These are phyloP conservation scores for Leptinotarsa juncta DNA, from an alignment of 2,888 invertebrate genomes.

Conservation along the genomic window DNA sequence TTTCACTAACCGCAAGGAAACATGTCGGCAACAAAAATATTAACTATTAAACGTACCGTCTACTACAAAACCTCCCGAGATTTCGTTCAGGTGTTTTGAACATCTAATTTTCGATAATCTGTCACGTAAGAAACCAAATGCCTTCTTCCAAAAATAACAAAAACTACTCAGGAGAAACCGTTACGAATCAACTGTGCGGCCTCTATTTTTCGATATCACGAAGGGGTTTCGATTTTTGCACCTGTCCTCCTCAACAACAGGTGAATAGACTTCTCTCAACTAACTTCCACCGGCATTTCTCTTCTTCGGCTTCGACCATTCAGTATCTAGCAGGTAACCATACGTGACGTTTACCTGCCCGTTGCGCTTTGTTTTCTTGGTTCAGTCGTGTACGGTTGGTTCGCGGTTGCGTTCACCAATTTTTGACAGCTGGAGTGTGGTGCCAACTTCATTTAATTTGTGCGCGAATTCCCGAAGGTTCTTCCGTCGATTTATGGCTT, in stretches of 20 bases:
- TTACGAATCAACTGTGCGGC: slow-evolving; percentile 12
- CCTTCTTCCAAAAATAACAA: neutral
- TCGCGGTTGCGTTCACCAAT: slow-evolving; percentile 26
- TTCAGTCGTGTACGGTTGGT: slow-evolving; percentile 8
- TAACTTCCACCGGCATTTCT: slow-evolving; percentile 25
- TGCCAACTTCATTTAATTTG: slow-evolving; percentile 24
- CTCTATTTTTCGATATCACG: slow-evolving; percentile 24
- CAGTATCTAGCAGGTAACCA: slow-evolving; percentile 50
- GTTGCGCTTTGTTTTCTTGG: slow-evolving; percentile 28
- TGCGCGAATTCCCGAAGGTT: slow-evolving; percentile 11
- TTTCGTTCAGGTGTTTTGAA: neutral
- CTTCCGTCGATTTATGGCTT: slow-evolving; percentile 1
- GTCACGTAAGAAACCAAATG: neutral
- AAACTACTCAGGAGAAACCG: slow-evolving; percentile 8
- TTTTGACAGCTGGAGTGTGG: slow-evolving; percentile 36
- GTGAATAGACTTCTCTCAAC: slow-evolving; percentile 38
- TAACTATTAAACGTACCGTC: too few relatives aligned
- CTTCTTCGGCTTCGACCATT: slow-evolving; percentile 26
- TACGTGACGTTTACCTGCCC: slow-evolving; percentile 41
- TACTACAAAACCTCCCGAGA: too few relatives aligned
- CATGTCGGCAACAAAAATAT: too few relatives aligned
- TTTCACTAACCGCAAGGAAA: too few relatives aligned
- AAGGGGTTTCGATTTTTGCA: slow-evolving; percentile 36
- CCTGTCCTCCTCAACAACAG: slow-evolving; percentile 38
- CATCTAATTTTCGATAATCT: neutral